These are phyloP conservation scores for Limnephilus auricula DNA, from an alignment of 2,888 invertebrate species.

Conservation along the genomic window DNA sequence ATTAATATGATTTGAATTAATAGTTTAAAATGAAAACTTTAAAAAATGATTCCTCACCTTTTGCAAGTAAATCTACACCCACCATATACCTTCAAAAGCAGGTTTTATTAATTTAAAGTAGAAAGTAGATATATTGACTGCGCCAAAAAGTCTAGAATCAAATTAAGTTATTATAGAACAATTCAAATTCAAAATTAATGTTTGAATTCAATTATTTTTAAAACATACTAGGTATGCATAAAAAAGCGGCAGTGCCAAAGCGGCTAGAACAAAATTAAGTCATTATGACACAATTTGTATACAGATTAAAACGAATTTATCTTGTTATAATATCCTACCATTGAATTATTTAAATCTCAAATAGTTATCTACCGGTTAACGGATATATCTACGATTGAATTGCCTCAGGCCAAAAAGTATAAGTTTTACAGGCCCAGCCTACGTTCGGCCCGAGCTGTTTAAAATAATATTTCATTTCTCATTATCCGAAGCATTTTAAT, in stretches of 20 bases:
- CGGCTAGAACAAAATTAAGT: constrained; percentile 7
- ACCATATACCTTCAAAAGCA: too few species aligned
- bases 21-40: too few species aligned
- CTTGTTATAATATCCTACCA: constrained; percentile 10
- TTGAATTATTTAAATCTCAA: constrained; percentile 33
- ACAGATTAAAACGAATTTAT: constrained; percentile 43
- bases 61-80: too few species aligned
- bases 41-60: too few species aligned
- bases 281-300: constrained; percentile 42
- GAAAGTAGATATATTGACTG: too few species aligned
- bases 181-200: too few species aligned
- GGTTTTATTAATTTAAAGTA: too few species aligned
- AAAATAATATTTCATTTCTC: constrained; percentile 54
- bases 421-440: neutral
- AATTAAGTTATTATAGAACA: too few species aligned
- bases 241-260: neutral
- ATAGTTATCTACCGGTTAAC: constrained; percentile 32
- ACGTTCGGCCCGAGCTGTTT: neutral
- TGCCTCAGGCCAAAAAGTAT: neutral
- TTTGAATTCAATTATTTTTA: too few species aligned
- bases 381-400: constrained; percentile 12
- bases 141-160: too few species aligned
- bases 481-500: constrained; percentile 48
- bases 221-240: neutral
- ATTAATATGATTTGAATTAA: too few species aligned